Percentiles rank a stretch among this genome's conserved stretches.
These are phyloP conservation scores for Rambutsinella grinnellia DNA, from an alignment of 2,888 invertebrate species.

Conservation along the genomic window DNA sequence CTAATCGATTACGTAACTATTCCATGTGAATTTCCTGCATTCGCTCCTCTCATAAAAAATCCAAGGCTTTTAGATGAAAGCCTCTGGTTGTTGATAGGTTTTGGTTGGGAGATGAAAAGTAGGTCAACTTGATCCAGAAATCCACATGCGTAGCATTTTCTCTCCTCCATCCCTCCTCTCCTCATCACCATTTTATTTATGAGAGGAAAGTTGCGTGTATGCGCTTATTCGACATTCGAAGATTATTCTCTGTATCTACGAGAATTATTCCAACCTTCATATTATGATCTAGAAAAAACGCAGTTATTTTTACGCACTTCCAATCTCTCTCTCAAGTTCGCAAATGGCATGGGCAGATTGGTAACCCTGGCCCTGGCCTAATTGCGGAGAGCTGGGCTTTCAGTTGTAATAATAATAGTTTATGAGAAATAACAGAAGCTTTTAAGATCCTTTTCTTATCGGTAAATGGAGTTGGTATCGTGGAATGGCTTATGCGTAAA, in stretches of 20 bases:
- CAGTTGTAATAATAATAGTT: neutral
- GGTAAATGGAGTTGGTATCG: too few relatives aligned
- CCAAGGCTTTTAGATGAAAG: too few relatives aligned
- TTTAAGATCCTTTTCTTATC: too few relatives aligned
- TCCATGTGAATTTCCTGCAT: too few relatives aligned
- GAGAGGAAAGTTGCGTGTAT: neutral
- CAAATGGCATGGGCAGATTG: neutral
- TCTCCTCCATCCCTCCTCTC: neutral
- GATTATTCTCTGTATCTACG: too few relatives aligned
- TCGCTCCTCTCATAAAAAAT: too few relatives aligned
- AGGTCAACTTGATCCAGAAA: conserved; percentile 45
- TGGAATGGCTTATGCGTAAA: neutral
- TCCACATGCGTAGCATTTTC: conserved; percentile 12
- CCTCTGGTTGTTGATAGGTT: too few relatives aligned
- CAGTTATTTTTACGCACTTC: too few relatives aligned
- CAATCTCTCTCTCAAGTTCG: neutral
- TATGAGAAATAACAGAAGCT: conserved; percentile 3
- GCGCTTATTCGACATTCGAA: neutral
- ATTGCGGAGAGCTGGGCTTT: neutral
- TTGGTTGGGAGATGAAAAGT: too few relatives aligned
- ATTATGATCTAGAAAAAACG: too few relatives aligned
- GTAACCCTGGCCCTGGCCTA: conserved; percentile 50
- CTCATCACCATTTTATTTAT: neutral
- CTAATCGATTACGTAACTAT: too few relatives aligned
- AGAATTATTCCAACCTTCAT: too few relatives aligned